Evolutionary conservation across 2,797 vertebrate species (phyloP), one percentile per base, ranked within the genome.

Genomic region (Petrocephalus schoutedeni): DNA sequence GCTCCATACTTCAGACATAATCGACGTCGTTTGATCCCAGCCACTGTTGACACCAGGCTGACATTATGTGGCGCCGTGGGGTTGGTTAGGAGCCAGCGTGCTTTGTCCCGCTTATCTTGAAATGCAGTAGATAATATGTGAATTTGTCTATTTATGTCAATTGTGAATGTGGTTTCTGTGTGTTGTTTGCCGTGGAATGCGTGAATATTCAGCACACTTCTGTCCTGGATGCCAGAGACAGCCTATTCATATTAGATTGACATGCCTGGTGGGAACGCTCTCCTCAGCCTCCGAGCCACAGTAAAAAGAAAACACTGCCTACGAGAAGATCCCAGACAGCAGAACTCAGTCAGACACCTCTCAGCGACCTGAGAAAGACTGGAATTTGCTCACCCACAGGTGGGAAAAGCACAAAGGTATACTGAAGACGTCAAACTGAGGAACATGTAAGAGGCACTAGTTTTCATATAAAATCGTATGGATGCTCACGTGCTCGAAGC

Each of bases 401-500:
- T 67, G 3, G 64, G 32, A 5, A 7, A 51, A 51, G 49, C 8
- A 51, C 49, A 51, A 1, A n/a, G 5, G 49, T 7, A 51, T 51
- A 6, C 8, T 51, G 49, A 51, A 51, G 49, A 51, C 8, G 5
- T 9, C 49, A 51, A 51, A 51, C 57, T 0, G 57, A 59, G 19
- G 19, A 59, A n/a, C 7, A 61, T 21, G 49, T 7, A 61, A 9
- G 45, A 49, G 57, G 59, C 59, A 23, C 21, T 51, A 1, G 53
- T 10, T 54, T 54, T 54, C 53, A 54, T 54, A 54, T 2, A 4
- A 3, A 12, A 64, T 28, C 1, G 1, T 23, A 67, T 23, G 23
- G 61, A 92, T 91, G 95, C 95, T 95, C 92, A 96, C 96, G 89
- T 96, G 95, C 90, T 99, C 98, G 92, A 98, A 98, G 92, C 97